Evolutionary conservation across 2,113 vertebrate species (phyloP), one percentile per base, ranked within the genome.

Genomic region (Riparia riparia): DNA sequence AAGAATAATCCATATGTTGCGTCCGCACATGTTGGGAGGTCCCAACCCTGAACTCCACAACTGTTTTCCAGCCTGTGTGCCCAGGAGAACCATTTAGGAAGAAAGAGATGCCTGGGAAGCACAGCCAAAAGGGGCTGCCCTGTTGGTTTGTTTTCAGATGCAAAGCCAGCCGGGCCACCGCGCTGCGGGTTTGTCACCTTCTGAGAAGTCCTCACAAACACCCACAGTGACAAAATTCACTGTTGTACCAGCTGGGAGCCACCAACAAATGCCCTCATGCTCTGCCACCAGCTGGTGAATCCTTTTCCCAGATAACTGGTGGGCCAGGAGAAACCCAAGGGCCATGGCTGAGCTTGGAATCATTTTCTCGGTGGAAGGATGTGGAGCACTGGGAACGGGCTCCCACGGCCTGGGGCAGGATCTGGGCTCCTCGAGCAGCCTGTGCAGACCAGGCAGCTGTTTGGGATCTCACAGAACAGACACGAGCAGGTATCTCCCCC

Each of bases 1-100:
- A 93, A 61, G 89, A 92, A 95, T 96, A 95, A 89, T 91, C 97
- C 97, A 97, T 80, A 78, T 97, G 97, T 95, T 63, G 44, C 24
- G 26, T 66, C 93, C 87, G 80, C 13, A 47, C 96, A 6, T 74
- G 82, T 81, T 95, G 95, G 97, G 97, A 95, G 95, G 96, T 95
- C 93, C 86, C 93, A 71, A 15, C 82, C 69, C 86, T 17, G 82
- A 93, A 74, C 89, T 87, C 93, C 94, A 90, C 95, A 94, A 93
- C 49, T 89, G 93, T 89, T 96, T 95, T 60, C 83, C 88, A 87
- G 88, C 50, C 92, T 86, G 95, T 17, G 0, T 56, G 88, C 93
- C 89, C 96, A 78, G 83, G 96, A 95, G 91, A 95, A 90, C 42
- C 64, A 47, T 82, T 47, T 5, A 83, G 95, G 92, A 88, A 82